A percentile compares a stretch with the other conserved stretches of the same genome.
These are phyloP conservation scores for Drosophila setosimentum DNA, from an alignment of 2,888 invertebrate genomes.

Conservation along the genomic window DNA sequence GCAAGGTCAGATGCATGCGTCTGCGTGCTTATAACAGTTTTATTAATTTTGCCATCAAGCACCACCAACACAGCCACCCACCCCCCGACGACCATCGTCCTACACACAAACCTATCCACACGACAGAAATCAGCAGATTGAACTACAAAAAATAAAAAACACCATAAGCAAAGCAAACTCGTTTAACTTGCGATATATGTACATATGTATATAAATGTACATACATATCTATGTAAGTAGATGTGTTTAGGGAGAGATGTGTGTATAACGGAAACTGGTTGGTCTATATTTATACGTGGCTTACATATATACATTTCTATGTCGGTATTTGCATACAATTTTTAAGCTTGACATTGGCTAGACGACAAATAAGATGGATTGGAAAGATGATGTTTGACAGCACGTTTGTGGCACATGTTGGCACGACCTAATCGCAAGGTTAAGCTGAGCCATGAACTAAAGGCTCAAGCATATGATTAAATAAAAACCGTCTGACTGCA, in stretches of 20 bases:
- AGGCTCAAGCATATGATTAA: slow-evolving; percentile 23
- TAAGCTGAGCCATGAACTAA: slow-evolving; percentile 27
- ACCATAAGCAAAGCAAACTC: slow-evolving; percentile 26
- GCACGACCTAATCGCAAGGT: slow-evolving; percentile 1
- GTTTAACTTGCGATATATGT: slow-evolving; percentile 38
- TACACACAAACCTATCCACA: neutral
- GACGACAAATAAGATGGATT: slow-evolving; percentile 12
- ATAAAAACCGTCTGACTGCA: neutral
- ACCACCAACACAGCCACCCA: slow-evolving; percentile 12
- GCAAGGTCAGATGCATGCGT: slow-evolving; percentile 55
- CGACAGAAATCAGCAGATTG: neutral
- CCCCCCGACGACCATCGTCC: neutral
- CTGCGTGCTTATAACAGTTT: slow-evolving; percentile 50
- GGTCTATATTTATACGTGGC: slow-evolving; percentile 39
- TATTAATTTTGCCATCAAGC: neutral
- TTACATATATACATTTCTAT: neutral
- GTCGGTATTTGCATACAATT: slow-evolving; percentile 1
- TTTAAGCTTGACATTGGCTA: neutral
- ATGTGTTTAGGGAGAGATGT: neutral
- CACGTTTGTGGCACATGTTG: slow-evolving; percentile 55
- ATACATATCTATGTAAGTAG: slow-evolving; percentile 3
- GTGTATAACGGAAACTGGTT: slow-evolving; percentile 48
- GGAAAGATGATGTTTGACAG: slow-evolving; percentile 11
- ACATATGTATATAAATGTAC: slow-evolving; percentile 5
- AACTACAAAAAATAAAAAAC: slow-evolving; percentile 4